A percentile compares a stretch with the other conserved stretches of the same genome.
These are phyloP conservation scores for Eurypyga helias DNA, from an alignment of 2,113 vertebrate genomes.

Conservation along the genomic window DNA sequence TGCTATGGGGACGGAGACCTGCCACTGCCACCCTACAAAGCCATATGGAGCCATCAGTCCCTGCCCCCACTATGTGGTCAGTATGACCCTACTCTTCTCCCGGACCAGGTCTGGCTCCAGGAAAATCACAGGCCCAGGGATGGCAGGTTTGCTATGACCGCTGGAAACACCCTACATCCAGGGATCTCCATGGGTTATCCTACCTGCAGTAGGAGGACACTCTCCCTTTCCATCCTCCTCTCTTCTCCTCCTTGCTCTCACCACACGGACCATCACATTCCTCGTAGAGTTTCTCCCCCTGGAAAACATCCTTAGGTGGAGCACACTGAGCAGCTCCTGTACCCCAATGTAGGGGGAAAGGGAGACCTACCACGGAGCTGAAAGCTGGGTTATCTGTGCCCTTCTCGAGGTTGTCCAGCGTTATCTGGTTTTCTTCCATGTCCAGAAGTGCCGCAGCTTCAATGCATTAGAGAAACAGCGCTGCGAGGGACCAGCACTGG, in stretches of 20 bases:
- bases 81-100: neutral
- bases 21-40: neutral
- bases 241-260: neutral
- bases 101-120: neutral
- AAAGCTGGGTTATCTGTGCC: slow-evolving; percentile 39
- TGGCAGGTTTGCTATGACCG: neutral
- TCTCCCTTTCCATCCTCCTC: neutral
- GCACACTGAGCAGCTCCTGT: neutral
- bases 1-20: neutral
- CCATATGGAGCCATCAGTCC: neutral
- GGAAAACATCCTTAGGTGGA: neutral
- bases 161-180: neutral
- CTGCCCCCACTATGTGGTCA: neutral
- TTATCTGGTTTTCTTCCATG: slow-evolving; percentile 47
- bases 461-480: neutral
- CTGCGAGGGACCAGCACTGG: accelerated
- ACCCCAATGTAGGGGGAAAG: accelerated
- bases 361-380: neutral
- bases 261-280: neutral
- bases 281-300: slow-evolving; percentile 2
- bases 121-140: neutral
- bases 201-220: slow-evolving; percentile 30
- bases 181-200: neutral
- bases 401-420: neutral
- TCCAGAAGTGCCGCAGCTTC: neutral